phyloP scores from a whole-genome alignment of 2,797 vertebrate genomes.

The Nyctalus aviator region DNA sequence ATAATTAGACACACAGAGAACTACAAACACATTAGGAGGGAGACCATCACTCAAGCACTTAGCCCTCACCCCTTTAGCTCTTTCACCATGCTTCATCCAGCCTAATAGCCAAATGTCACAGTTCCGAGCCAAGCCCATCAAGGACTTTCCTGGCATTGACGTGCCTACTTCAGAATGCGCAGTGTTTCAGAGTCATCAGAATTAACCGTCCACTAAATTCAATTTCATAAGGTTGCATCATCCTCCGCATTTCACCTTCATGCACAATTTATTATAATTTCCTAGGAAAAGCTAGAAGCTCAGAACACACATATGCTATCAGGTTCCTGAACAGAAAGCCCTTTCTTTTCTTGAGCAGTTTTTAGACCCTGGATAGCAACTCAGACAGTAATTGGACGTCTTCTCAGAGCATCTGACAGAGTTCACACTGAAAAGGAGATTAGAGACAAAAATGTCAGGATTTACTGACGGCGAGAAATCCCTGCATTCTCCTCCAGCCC shows the following conservation, averaged over 20 bases:
- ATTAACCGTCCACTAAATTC: constrained; percentile 79
- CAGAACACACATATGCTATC: not conserved
- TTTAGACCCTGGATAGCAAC: constrained; percentile 23
- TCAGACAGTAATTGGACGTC: constrained; percentile 28
- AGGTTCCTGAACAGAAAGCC: constrained; percentile 47
- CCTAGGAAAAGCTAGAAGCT: constrained; percentile 53
- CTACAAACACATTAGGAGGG: not conserved
- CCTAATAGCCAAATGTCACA: constrained; percentile 57
- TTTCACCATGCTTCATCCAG: not conserved
- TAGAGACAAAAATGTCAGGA: constrained; percentile 62
- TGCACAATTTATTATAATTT: constrained; percentile 76
- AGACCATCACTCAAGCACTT: not conserved
- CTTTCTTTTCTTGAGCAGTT: constrained; percentile 46
- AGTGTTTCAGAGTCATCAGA: constrained; percentile 76
- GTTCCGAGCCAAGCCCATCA: constrained; percentile 42
- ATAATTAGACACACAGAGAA: constrained; percentile 10
- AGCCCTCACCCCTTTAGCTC: not conserved
- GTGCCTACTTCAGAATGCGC: constrained; percentile 60
- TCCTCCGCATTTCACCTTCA: constrained; percentile 73
- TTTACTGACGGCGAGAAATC: constrained; percentile 15
- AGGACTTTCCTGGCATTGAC: constrained; percentile 64
- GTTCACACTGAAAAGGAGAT: constrained; percentile 50
- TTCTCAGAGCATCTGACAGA: constrained; percentile 48
- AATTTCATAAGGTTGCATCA: constrained; percentile 69
- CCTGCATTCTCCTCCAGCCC: constrained; percentile 2